Evolutionary conservation across 2,113 vertebrate species (phyloP).

Genomic region (Odobenus rosmarus): DNA sequence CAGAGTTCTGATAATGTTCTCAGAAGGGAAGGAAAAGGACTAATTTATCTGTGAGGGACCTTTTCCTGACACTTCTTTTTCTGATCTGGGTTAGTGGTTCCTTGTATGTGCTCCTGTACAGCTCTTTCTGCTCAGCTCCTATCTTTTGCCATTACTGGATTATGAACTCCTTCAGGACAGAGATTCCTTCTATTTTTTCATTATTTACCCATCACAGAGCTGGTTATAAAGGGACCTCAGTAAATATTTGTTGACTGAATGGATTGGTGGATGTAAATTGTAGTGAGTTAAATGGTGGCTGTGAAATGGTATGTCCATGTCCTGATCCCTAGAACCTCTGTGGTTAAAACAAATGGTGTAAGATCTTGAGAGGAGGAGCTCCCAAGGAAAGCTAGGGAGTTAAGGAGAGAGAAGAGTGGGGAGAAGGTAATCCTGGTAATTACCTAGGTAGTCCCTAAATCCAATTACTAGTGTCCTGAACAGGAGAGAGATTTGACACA

Average conservation of each 20-base stretch:
- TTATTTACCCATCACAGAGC: neutral
- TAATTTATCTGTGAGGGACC: neutral
- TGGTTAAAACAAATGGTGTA: neutral
- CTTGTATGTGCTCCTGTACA: neutral
- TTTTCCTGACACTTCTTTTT: neutral
- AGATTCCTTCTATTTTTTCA: neutral
- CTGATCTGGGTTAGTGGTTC: neutral
- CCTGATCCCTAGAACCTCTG: neutral
- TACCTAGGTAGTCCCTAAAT: neutral
- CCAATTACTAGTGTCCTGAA: neutral
- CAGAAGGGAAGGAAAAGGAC: neutral
- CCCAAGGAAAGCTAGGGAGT: neutral
- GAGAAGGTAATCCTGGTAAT: neutral
- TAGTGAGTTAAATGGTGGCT: neutral
- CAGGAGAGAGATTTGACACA: neutral
- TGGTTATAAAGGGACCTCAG: neutral
- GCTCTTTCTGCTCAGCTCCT: neutral
- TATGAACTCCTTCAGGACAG: neutral
- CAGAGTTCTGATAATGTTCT: neutral
- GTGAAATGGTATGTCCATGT: neutral
- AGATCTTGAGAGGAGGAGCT: neutral
- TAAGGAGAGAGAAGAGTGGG: neutral
- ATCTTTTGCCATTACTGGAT: neutral
- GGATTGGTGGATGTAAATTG: neutral
- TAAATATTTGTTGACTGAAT: neutral